phyloP scores from a whole-genome alignment of 2,113 vertebrate genomes.

The Rostratula benghalensis region DNA sequence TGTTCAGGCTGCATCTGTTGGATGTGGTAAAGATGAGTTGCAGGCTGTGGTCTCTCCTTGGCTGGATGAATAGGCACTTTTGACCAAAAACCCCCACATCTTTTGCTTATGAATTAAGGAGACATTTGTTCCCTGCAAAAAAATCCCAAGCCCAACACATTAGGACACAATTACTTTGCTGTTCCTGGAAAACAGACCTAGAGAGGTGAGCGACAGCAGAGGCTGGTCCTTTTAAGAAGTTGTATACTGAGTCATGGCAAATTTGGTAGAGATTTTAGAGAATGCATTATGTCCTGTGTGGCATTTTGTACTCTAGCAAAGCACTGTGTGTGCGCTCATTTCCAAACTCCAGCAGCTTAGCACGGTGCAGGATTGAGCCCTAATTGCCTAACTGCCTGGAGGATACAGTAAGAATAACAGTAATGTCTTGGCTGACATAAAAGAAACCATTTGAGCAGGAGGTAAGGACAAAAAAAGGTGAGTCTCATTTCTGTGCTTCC shows the following conservation, averaged over 20 bases:
- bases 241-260: neutral
- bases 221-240: neutral
- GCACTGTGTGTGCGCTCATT: neutral
- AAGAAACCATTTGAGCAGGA: neutral
- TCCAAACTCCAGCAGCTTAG: neutral
- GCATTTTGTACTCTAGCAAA: neutral
- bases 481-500: neutral
- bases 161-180: neutral
- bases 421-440: constrained; percentile 25
- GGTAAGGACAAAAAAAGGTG: constrained; percentile 38
- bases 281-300: neutral
- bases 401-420: constrained; percentile 20
- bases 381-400: constrained; percentile 15
- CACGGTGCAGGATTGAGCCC: constrained; percentile 7
- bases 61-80: neutral
- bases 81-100: neutral
- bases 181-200: neutral
- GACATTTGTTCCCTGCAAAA: neutral
- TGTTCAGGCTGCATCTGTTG: neutral
- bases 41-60: neutral
- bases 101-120: neutral
- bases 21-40: neutral
- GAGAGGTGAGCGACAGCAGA: neutral
- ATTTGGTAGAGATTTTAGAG: neutral
- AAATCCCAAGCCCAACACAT: neutral